These are phyloP conservation scores for Odontocerum albicorne DNA, from an alignment of 2,888 invertebrate species.

Conservation along the genomic window DNA sequence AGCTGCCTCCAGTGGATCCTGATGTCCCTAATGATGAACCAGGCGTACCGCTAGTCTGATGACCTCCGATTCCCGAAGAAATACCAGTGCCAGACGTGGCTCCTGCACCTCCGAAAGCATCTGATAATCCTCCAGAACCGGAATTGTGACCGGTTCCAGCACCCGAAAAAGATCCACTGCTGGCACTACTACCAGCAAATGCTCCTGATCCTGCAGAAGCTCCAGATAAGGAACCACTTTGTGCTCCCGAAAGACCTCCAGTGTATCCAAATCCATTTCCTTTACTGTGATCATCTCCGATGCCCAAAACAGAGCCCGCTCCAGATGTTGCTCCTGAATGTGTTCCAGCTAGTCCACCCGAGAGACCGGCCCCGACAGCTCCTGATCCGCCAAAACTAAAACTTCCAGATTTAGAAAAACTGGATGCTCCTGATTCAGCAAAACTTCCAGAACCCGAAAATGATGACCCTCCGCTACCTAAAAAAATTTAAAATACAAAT, in stretches of 20 bases:
- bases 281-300: no score
- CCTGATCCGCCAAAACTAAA: slow-evolving; percentile 46
- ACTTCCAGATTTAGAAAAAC: slow-evolving; percentile 46
- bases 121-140: slow-evolving; percentile 20
- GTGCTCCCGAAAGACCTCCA: slow-evolving; percentile 21
- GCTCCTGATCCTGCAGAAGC: slow-evolving; percentile 38
- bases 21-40: neutral
- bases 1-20: no score
- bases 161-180: slow-evolving; percentile 21
- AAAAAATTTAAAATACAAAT: neutral
- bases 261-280: neutral
- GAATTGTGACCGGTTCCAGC: slow-evolving; percentile 32
- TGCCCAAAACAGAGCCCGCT: no score
- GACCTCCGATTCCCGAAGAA: neutral
- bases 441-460: slow-evolving; percentile 48
- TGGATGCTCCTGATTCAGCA: slow-evolving; percentile 50
- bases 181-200: neutral
- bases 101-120: neutral
- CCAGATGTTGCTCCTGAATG: neutral
- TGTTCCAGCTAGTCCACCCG: slow-evolving; percentile 3
- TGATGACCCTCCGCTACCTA: slow-evolving; percentile 39
- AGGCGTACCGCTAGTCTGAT: neutral
- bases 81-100: slow-evolving; percentile 3
- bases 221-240: slow-evolving; percentile 37
- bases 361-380: slow-evolving; percentile 33